phyloP scores from a whole-genome alignment of 23 tunicate species.

The Aplidium turbinatum region DNA sequence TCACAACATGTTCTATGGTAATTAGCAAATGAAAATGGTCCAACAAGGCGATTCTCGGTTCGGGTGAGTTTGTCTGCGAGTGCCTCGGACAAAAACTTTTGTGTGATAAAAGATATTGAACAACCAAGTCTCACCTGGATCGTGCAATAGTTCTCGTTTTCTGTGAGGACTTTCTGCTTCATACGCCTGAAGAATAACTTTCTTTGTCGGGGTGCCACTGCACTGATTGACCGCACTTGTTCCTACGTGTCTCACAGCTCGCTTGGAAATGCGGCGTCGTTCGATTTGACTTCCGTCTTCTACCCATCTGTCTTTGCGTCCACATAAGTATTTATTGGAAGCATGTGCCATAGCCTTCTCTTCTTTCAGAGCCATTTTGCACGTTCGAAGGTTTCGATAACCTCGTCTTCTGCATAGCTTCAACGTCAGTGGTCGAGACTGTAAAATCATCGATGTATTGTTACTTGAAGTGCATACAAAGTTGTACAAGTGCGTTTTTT shows the following conservation, averaged over 20 bases:
- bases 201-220: slow-evolving; percentile 18
- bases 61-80: too few relatives aligned
- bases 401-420: not conserved
- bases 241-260: not conserved
- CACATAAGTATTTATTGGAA: slow-evolving; percentile 24
- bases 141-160: slow-evolving; percentile 36
- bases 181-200: slow-evolving; percentile 34
- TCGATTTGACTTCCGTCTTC: not conserved
- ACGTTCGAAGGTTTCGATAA: slow-evolving; percentile 6
- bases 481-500: too few relatives aligned
- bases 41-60: too few relatives aligned
- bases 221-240: slow-evolving; percentile 37
- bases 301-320: slow-evolving; percentile 9
- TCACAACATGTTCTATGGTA: too few relatives aligned
- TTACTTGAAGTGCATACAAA: too few relatives aligned
- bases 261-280: not conserved
- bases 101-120: too few relatives aligned
- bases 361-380: slow-evolving; percentile 7
- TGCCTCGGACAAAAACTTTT: too few relatives aligned
- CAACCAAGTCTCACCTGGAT: slow-evolving; percentile 62
- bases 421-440: slow-evolving; percentile 20
- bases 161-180: slow-evolving; percentile 34
- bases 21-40: too few relatives aligned
- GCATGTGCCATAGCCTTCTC: not conserved
- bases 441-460: slow-evolving; percentile 3